A percentile compares a stretch with the other conserved stretches of the same genome.
These are phyloP conservation scores for Chloroceryle amazona DNA, from an alignment of 2,797 vertebrate genomes.

Conservation along the genomic window DNA sequence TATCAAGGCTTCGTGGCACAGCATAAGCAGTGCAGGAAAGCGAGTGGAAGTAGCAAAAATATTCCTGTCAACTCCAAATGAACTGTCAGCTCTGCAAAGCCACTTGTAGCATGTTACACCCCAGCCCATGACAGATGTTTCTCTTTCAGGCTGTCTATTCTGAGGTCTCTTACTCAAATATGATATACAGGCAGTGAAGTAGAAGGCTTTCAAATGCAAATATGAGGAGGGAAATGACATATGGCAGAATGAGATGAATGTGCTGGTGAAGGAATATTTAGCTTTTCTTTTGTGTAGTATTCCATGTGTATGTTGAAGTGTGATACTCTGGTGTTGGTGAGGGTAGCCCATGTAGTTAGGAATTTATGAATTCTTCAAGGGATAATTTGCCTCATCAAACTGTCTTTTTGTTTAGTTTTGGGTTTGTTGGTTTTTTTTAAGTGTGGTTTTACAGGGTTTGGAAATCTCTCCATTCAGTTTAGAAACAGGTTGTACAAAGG, in stretches of 20 bases:
- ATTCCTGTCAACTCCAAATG: not conserved
- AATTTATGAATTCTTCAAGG: not conserved
- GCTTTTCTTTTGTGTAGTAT: not conserved
- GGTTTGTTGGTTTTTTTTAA: not conserved
- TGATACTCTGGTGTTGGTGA: not conserved
- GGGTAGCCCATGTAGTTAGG: not conserved
- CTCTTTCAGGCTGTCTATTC: constrained; percentile 2
- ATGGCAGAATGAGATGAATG: not conserved
- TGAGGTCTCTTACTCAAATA: not conserved
- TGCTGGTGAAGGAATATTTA: not conserved
- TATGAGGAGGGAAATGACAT: not conserved
- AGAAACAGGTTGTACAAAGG: not conserved
- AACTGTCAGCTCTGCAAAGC: not conserved
- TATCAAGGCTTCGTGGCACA: not conserved
- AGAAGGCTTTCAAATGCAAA: constrained; percentile 57
- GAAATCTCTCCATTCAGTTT: not conserved
- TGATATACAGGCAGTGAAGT: not conserved
- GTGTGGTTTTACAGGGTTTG: not conserved
- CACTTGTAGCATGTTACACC: not conserved
- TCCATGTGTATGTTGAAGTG: not conserved
- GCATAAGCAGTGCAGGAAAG: not conserved
- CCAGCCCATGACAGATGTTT: not conserved
- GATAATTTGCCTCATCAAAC: not conserved
- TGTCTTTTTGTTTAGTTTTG: not conserved
- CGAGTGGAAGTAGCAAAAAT: not conserved